These are phyloP conservation scores for Amiota minor DNA, from an alignment of 2,888 invertebrate genomes.

Conservation along the genomic window DNA sequence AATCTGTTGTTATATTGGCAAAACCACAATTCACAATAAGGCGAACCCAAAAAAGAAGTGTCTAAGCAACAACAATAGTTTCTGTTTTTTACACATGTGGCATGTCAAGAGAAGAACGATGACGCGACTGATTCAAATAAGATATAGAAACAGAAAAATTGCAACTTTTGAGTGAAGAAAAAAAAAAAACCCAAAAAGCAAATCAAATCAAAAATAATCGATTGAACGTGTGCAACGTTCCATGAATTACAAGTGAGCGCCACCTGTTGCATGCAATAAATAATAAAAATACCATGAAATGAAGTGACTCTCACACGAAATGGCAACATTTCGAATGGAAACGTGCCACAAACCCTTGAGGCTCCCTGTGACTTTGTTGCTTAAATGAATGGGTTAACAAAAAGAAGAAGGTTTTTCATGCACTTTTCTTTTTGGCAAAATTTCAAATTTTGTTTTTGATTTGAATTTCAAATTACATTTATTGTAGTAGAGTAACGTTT, in stretches of 20 bases:
- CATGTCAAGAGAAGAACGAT: neutral
- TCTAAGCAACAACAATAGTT: neutral
- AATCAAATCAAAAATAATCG: constrained; percentile 48
- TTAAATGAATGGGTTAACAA: neutral
- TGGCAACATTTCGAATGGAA: constrained; percentile 3
- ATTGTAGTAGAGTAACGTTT: constrained; percentile 2
- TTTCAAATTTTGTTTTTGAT: constrained; percentile 13
- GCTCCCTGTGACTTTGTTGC: neutral
- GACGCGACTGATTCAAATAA: neutral
- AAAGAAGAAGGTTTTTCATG: constrained; percentile 2
- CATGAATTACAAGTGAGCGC: constrained; percentile 44
- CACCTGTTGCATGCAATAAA: constrained; percentile 20
- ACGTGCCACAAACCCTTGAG: constrained; percentile 22
- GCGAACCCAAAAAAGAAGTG: constrained; percentile 19
- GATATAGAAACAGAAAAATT: neutral
- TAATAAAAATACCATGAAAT: constrained; percentile 2
- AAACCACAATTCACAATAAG: neutral
- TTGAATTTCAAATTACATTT: too few species aligned
- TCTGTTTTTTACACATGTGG: neutral
- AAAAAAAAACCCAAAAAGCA: too few species aligned
- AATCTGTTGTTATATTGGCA: constrained; percentile 2
- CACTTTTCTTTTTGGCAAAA: constrained; percentile 1
- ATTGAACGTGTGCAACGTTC: constrained; percentile 58
- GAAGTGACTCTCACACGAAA: neutral
- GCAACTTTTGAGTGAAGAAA: neutral